Evolutionary conservation across 2,797 vertebrate genomes (phyloP).

Genomic region (Enteromius paludinosus): DNA sequence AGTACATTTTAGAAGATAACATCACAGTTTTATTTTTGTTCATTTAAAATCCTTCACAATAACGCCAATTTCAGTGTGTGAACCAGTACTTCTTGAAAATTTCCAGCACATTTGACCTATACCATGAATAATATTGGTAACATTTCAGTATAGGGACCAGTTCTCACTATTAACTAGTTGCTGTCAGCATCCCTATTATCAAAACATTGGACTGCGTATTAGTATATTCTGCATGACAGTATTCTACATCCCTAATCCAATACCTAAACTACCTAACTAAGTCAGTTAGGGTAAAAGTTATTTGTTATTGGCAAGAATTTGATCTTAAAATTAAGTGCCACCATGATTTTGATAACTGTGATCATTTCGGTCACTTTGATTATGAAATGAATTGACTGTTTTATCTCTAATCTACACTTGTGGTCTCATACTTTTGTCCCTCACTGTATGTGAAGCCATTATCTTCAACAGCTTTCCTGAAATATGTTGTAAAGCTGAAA

Average conservation of each 20-base stretch:
- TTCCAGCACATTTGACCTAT: neutral
- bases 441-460: neutral
- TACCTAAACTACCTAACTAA: neutral
- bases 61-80: neutral
- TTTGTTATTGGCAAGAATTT: no score
- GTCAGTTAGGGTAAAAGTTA: neutral
- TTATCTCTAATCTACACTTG: neutral
- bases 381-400: neutral
- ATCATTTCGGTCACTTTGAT: neutral
- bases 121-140: neutral
- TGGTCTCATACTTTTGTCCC: constrained; percentile 1
- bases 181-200: neutral
- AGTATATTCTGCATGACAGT: neutral
- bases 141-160: neutral
- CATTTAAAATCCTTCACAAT: neutral
- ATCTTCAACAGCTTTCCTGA: neutral
- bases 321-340: no score
- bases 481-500: neutral
- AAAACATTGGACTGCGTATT: neutral
- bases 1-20: neutral
- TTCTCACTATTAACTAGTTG: no score
- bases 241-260: neutral
- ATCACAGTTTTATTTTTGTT: neutral
- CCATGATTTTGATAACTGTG: neutral
- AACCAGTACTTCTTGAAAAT: neutral